Evolutionary conservation across 2,888 invertebrate genomes (phyloP).

Genomic region (Toxonevra muliebris): DNA sequence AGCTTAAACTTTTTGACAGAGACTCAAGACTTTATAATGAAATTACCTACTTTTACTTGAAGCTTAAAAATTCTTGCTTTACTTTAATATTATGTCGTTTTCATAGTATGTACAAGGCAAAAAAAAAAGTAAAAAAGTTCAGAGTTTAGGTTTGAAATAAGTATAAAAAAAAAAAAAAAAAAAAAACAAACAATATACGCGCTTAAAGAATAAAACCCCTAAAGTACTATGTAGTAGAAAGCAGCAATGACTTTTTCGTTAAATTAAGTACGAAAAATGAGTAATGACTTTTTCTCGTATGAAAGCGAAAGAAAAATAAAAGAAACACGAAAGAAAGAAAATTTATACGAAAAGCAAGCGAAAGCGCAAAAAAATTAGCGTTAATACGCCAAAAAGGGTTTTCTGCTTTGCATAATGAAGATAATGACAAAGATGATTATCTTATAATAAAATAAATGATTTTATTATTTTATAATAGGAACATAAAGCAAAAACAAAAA

Average conservation of each 20-base stretch:
- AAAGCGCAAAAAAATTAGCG: conserved; percentile 13
- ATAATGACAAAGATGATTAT: conserved; percentile 50
- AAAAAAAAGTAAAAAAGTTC: background rate
- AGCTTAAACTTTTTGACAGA: conserved; percentile 55
- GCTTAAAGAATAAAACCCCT: too few species aligned
- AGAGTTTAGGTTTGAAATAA: background rate
- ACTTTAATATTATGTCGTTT: conserved; percentile 1
- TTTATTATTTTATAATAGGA: conserved; percentile 36
- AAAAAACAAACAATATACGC: too few species aligned
- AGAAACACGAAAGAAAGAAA: background rate
- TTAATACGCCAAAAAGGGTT: conserved; percentile 20
- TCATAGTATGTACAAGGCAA: background rate
- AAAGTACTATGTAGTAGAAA: background rate
- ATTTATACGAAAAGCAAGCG: background rate
- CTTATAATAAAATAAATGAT: conserved; percentile 39
- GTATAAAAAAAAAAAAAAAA: background rate
- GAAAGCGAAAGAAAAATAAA: background rate
- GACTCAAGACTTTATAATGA: conserved; percentile 56
- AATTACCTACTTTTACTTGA: conserved; percentile 53
- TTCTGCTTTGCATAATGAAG: conserved; percentile 47
- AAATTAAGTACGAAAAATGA: conserved; percentile 56
- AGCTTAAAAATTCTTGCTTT: conserved; percentile 7
- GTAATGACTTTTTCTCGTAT: conserved; percentile 49
- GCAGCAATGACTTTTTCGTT: conserved; percentile 15
- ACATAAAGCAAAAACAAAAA: background rate